Base-by-base conservation (phyloP, 92 coral and sea anemone species). In the Meandrina meandrites region DNA sequence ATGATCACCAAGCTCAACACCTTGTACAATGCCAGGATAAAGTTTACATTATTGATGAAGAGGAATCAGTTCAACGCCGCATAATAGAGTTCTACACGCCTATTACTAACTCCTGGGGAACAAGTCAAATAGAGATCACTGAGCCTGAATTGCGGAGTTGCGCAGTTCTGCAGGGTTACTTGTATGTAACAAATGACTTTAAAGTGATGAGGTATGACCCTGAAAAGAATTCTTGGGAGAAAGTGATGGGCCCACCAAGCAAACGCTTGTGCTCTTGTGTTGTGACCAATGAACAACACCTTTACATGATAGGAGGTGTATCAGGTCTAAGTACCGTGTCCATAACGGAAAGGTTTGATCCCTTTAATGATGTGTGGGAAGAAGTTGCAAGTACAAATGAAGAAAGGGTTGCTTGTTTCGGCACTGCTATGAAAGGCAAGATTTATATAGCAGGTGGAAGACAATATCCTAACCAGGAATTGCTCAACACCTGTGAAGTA, bases 371-470 rank as follows among this genome's bases (percentile, higher is more conserved):
- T 51, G 76, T 60, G 22, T 91, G 92, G 86, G 79, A 83, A 53
- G 86, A 83, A 57, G 89, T 86, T 30, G 88, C 92, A 53, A 78
- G 93, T 45, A 89, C 86, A 89, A 75, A 82, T 37, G 93, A 91
- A 45, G 85, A 78, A 48, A 91, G 96, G 1, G 89, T 89, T 12
- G 70, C 90, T 51, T 91, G 91, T 0, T 91, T 86, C 64, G 96
- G 94, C 6, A 84, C 86, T 42, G 78, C 84, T 40, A 67, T 75
- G 83, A 84, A 84, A 76, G 96, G 89, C 22, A 89, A 81, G 67
- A 87, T 93, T 73, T 93, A 91, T 73, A 79, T 91, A 24, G 86
- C 90, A 75, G 96, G 96, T 40, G 96, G 96, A 31, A 2, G 42
- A 5, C 74, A 37, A 10, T 40, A 40, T 40, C 45, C 45, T 40